phyloP scores from a whole-genome alignment of 2,113 vertebrate species.

The Campylomormyrus tamandua region DNA sequence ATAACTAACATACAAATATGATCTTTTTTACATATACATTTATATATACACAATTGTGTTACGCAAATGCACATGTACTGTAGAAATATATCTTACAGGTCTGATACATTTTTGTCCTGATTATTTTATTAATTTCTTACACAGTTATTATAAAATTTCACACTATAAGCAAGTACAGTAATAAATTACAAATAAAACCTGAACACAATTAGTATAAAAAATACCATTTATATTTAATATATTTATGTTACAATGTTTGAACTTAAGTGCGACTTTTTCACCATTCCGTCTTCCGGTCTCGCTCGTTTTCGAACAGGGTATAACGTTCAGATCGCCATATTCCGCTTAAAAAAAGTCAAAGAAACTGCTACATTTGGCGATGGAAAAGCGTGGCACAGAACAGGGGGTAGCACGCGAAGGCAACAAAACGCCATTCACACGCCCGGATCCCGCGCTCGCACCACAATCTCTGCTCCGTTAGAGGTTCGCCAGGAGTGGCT shows the following conservation, averaged over 20 bases:
- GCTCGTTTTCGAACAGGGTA: neutral
- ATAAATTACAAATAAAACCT: constrained; percentile 21
- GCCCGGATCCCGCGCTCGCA: neutral
- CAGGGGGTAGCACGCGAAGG: neutral
- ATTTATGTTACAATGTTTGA: constrained; percentile 18
- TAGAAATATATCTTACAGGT: constrained; percentile 76
- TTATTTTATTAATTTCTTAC: constrained; percentile 17
- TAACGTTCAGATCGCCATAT: constrained; percentile 2
- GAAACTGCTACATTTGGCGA: constrained; percentile 26
- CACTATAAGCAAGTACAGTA: constrained; percentile 28
- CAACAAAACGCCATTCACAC: neutral
- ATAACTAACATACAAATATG: constrained; percentile 72
- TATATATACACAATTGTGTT: constrained; percentile 53
- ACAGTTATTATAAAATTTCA: constrained; percentile 23
- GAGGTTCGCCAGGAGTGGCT: neutral
- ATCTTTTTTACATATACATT: constrained; percentile 61
- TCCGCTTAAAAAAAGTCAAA: constrained; percentile 24
- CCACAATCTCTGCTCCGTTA: neutral
- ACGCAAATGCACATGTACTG: constrained; percentile 74
- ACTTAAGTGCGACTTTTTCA: neutral
- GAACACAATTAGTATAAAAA: constrained; percentile 22
- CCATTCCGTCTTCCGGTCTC: neutral
- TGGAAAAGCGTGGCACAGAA: neutral
- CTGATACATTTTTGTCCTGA: constrained; percentile 49
- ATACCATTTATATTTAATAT: constrained; percentile 17